Evolutionary conservation across 2,113 vertebrate genomes (phyloP).

Genomic region (Bujurquina vittata): DNA sequence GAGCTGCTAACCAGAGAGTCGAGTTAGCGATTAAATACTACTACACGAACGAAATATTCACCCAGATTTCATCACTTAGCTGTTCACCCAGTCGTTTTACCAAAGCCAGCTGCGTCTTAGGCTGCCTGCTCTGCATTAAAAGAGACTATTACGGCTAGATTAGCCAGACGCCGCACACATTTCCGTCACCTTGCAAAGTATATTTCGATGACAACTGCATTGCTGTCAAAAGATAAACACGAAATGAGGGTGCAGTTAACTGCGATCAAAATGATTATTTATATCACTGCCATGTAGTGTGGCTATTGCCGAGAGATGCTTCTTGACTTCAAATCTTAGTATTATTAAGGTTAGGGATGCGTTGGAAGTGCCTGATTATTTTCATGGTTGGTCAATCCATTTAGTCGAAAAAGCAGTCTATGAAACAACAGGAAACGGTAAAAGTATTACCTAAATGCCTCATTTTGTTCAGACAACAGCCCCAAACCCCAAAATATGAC

Average conservation of each 20-base stretch:
- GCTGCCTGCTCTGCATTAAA: neutral
- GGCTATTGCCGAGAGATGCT: neutral
- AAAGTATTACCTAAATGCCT: neutral
- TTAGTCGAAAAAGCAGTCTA: neutral
- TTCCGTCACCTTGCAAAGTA: neutral
- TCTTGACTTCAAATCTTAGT: neutral
- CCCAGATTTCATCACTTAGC: constrained; percentile 18
- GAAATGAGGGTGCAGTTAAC: neutral
- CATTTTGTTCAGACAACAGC: neutral
- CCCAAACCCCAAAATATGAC: neutral
- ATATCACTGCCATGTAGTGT: neutral
- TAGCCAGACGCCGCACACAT: constrained; percentile 10
- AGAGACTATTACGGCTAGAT: neutral
- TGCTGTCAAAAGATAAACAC: neutral
- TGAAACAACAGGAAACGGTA: neutral
- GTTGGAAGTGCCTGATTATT: neutral
- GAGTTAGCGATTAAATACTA: constrained; percentile 14
- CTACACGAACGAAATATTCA: constrained; percentile 5
- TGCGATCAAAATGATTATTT: neutral
- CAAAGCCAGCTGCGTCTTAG: neutral
- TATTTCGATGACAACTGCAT: neutral
- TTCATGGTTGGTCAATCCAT: neutral
- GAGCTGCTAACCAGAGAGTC: constrained; percentile 18
- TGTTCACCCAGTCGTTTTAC: neutral
- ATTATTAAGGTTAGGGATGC: neutral